Base-by-base conservation (phyloP, 2,888 invertebrate genomes). In the Gnatocerus cornutus region DNA sequence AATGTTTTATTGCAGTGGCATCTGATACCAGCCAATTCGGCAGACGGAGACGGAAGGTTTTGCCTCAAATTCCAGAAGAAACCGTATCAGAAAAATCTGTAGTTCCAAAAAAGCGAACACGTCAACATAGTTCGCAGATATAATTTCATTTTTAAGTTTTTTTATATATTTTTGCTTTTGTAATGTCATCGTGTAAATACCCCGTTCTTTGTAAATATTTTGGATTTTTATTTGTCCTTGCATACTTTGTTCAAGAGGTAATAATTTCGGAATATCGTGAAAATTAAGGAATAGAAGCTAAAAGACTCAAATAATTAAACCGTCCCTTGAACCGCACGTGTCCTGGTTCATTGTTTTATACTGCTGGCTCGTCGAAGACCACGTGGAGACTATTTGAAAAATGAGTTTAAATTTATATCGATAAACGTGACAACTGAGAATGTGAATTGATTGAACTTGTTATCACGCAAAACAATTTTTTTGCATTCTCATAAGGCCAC, bases 91-190 rank as follows among this genome's bases (percentile, higher is more conserved):
- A 29, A 45, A 58, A 58, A 10, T 43, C 43, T 1, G 7, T 12
- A 29, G 37, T 61, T 48, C 61, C 61, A 27, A 61, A 50, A 48
- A 61, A 61, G 21, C 30, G 61, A 48, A 61, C 61, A 7, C 48
- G 61, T 10, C 46, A 61, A 16, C 48, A 33, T 16, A 61, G 61
- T 37, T 37, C 50, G 6, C 48, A 59, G n/a, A 45, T 12, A 16
- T 61, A 61, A 16, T 46, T 43, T 43, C 7, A n/a, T 7, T 14
- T 58, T n/a, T 21, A n/a, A 12, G 16, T 39, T 14, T 12, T 58
- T 45, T 27, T 58, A 58, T 58, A 58, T n/a, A 33, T 45, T 21
- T 45, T 58, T 58, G 50, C 29, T 58, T 6, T 43, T 58, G 4
- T 21, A 29, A 10, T 16, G 14, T 55, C 33, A 55, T 14, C 39